Evolutionary conservation across 2,113 vertebrate species (phyloP), one percentile per base, ranked within the genome.

Genomic region (Paralichthys olivaceus): DNA sequence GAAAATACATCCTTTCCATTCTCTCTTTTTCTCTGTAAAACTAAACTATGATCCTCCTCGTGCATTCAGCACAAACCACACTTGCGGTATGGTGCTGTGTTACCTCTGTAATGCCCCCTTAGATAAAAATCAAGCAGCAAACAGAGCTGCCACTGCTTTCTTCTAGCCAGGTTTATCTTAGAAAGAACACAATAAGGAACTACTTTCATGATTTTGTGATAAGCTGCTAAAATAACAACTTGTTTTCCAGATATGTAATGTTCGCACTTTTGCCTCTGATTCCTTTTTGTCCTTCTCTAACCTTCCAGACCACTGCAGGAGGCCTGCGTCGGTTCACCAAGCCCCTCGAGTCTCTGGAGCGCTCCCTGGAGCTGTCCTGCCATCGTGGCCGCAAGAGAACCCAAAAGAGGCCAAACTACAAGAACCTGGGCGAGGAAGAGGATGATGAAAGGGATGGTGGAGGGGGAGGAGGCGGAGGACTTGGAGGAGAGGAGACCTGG

Each of bases 341-440:
- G 76, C 98, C 98, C 19, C 88, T 94, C 0, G 98, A 99, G 93
- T 95, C 96, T 5, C 93, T 99, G 51, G 98, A 99, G 81, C 95
- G 97, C 32, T 99, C 98, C 28, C 92, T 99, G 74, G 98, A 99
- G 91, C 95, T 99, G 77, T 98, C 96, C 29, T 96, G 97, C 72
- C 96, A 98, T 34, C 96, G 96, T 7, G 97, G 97, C 54, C 97
- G 94, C 87, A 97, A 97, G 89, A 96, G 92, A 63, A 80, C 95
- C 11, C 97, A 97, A 80, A 99, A 98, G 87, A 95, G 98, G 73
- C 98, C 98, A 51, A 99, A 99, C 91, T 99, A 99, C 88, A 99
- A 99, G 93, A 99, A 99, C 28, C 93, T 99, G 76, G 98, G 98
- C 23, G 98, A 99, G 86, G 98, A 99, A 5, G 98, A 98, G 5